Conservation (phyloP, 2,113 vertebrate species). For the Nettapus auritus region DNA sequence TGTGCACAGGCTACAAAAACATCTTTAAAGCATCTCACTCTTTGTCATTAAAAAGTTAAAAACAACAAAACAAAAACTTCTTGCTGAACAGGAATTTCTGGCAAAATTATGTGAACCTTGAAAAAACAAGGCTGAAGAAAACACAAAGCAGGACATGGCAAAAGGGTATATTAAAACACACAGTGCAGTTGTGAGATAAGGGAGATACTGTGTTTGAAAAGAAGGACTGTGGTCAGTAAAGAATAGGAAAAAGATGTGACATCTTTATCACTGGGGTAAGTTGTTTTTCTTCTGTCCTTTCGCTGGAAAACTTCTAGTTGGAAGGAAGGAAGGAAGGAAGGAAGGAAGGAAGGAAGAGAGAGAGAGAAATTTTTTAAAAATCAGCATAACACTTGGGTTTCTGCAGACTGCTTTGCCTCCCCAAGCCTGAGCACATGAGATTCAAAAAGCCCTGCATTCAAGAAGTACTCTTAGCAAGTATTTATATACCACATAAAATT, state of each 20-base stretch:
- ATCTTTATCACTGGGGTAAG: constrained; percentile 50
- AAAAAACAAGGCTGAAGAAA: neutral
- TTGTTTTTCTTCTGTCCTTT: constrained; percentile 34
- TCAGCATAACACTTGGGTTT: constrained; percentile 49
- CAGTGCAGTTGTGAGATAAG: neutral
- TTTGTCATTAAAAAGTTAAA: neutral
- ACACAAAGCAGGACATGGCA: neutral
- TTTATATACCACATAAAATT: constrained; percentile 39
- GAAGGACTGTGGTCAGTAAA: neutral
- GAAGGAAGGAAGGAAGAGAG: no score
- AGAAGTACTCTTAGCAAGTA: constrained; percentile 24
- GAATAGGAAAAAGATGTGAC: constrained; percentile 15
- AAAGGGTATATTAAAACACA: neutral
- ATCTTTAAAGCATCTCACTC: neutral
- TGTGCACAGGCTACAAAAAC: constrained; percentile 22
- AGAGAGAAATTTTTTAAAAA: neutral
- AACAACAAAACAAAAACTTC: neutral
- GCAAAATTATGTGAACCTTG: neutral
- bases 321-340: no score
- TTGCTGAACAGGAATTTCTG: neutral
- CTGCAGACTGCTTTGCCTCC: constrained; percentile 52
- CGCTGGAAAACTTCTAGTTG: constrained; percentile 6
- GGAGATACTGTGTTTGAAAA: neutral
- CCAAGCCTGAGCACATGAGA: constrained; percentile 74
- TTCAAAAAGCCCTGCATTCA: constrained; percentile 30